phyloP scores from a whole-genome alignment of 2,113 vertebrate species.

The Syrmaticus mikado region DNA sequence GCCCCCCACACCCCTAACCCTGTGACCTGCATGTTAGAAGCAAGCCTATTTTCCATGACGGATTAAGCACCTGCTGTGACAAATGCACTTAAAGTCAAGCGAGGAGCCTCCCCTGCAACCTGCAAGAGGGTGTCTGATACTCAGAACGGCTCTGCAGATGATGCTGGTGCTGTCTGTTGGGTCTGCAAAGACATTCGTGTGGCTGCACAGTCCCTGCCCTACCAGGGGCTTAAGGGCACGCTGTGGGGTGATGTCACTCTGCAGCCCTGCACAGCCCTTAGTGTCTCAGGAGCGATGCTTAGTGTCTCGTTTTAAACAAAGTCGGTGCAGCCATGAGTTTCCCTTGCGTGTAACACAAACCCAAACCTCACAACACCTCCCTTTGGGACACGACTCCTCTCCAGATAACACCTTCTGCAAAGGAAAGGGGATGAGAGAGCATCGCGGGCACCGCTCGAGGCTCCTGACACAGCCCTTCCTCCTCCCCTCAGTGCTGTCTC shows the following conservation, averaged over 20 bases:
- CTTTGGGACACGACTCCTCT: background rate
- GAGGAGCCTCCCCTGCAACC: background rate
- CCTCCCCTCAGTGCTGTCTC: background rate
- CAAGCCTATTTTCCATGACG: background rate
- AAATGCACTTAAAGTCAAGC: constrained; percentile 21
- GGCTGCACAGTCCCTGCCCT: background rate
- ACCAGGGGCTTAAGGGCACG: background rate
- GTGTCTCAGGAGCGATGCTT: background rate
- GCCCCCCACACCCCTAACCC: background rate
- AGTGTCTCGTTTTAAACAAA: background rate
- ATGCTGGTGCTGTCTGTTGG: background rate
- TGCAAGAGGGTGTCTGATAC: background rate
- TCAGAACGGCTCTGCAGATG: background rate
- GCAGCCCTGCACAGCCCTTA: background rate
- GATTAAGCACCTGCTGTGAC: constrained; percentile 51
- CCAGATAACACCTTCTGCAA: background rate
- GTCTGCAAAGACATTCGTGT: background rate
- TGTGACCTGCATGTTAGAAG: background rate
- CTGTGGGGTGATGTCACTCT: rapidly evolving
- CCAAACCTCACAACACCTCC: background rate
- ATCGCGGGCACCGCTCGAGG: background rate
- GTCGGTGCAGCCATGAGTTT: background rate
- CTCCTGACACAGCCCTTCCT: background rate
- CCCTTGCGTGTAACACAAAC: background rate
- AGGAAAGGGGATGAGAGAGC: background rate